Conservation (phyloP, 1,140 invertebrate genomes). For the Cardiocondyla obscurior region DNA sequence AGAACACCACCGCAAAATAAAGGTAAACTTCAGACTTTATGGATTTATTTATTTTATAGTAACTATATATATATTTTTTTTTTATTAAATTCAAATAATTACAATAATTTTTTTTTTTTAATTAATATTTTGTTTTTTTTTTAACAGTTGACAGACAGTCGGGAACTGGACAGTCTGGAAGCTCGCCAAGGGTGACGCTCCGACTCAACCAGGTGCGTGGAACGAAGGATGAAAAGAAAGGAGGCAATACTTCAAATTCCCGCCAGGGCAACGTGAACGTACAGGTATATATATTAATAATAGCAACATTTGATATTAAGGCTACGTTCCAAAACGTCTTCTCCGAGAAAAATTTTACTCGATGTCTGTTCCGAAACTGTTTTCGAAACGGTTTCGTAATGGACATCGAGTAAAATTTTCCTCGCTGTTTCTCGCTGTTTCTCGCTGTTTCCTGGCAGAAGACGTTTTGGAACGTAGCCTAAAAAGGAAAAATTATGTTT, state of each 20-base stretch:
- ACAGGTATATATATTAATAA: slow-evolving; percentile 56
- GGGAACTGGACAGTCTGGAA: slow-evolving; percentile 78
- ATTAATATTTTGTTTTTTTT: slow-evolving; percentile 47
- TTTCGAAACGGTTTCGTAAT: too few species aligned
- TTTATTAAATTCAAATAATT: background rate
- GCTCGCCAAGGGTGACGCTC: slow-evolving; percentile 85
- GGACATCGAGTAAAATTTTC: too few species aligned
- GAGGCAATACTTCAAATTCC: slow-evolving; percentile 62
- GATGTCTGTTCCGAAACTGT: too few species aligned
- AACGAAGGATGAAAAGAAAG: slow-evolving; percentile 85
- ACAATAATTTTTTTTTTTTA: slow-evolving; percentile 17
- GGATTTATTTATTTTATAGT: too few species aligned
- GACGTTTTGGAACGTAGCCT: too few species aligned
- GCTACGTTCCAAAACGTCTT: too few species aligned
- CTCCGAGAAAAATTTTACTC: too few species aligned
- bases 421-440: too few species aligned
- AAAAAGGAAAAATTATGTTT: too few species aligned
- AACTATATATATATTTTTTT: background rate
- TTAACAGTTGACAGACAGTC: slow-evolving; percentile 84
- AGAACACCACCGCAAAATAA: slow-evolving; percentile 83
- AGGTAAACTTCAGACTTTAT: slow-evolving; percentile 70
- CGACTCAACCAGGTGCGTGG: slow-evolving; percentile 85
- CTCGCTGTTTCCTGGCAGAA: too few species aligned
- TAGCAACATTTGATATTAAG: background rate
- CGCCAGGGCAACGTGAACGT: slow-evolving; percentile 70